Evolutionary conservation across 2,113 vertebrate species (phyloP), one percentile per base, ranked within the genome.

Genomic region (Rhinoderma darwinii): DNA sequence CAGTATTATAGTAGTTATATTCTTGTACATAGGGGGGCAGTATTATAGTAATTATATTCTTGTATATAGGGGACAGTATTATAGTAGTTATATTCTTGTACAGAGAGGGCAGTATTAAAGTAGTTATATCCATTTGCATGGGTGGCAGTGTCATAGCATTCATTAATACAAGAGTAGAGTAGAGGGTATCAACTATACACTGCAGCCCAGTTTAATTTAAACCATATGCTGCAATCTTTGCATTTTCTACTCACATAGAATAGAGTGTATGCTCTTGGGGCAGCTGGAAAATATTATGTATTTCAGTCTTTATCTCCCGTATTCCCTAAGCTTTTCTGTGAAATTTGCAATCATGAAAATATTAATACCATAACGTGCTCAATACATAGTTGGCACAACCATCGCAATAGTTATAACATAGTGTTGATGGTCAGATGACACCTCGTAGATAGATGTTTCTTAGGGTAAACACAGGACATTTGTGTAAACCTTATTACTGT

Each of bases 261-360:
- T 37, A 72, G 20, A 72, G 35, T 72, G 73, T 44, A 75, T 25
- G 73, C 73, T 75, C 73, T 47, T 75, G 73, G 73, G 35, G 73
- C 22, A 5, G 25, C 68, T 41, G 11, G 68, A 35, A 41, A 72
- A 35, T 11, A 72, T 41, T 10, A 41, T 39, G 37, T 17, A 75
- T 44, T 75, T 43, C 10, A 39, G 12, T 75, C 10, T 47, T 44
- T 41, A 41, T 72, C 39, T 75, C 22, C 41, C 17, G 73, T 47
- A 27, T 75, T 75, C 73, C 73, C 41, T 47, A 41, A 25, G 68
- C 37, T 39, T 72, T 39, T 41, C 35, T 72, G 15, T 41, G 17
- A 41, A 14, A 30, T 63, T 10, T 63, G 14, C 59, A 27, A 4
- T 41, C 18, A 9, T 41, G 66, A 9, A 70, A 37, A 37, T 41